Evolutionary conservation across 2,797 vertebrate genomes (phyloP).

Genomic region (Rachycentron canadum): DNA sequence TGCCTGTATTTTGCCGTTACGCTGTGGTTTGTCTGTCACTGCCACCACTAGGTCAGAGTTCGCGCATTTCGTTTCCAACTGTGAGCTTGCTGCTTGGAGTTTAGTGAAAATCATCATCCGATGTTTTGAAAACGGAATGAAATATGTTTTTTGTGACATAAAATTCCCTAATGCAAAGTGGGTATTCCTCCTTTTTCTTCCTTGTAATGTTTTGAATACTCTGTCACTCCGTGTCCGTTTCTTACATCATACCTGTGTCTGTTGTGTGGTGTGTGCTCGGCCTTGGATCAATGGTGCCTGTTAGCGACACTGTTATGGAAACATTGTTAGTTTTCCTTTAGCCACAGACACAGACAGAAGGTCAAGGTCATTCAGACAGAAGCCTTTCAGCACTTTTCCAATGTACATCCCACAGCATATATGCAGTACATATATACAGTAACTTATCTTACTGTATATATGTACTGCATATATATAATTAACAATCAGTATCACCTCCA

Average conservation of each 20-base stretch:
- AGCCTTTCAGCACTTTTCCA: conserved; percentile 17
- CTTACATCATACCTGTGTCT: background rate
- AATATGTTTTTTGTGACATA: background rate
- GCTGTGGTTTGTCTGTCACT: background rate
- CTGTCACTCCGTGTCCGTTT: conserved; percentile 16
- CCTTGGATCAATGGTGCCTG: conserved; percentile 56
- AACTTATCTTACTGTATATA: no score
- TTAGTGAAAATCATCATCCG: no score
- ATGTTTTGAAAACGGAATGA: background rate
- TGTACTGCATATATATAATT: no score
- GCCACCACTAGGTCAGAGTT: background rate
- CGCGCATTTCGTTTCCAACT: background rate
- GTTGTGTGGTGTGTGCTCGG: conserved; percentile 32
- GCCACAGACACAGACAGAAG: conserved; percentile 41
- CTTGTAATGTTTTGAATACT: conserved; percentile 25
- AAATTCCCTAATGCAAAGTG: background rate
- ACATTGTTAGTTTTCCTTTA: conserved; percentile 49
- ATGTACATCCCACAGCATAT: no score
- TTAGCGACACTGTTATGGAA: conserved; percentile 67
- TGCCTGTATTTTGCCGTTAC: conserved; percentile 17
- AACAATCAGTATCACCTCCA: no score
- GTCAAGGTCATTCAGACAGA: conserved; percentile 48
- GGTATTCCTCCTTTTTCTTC: conserved; percentile 7
- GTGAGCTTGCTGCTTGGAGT: background rate
- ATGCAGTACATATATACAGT: no score